Percentiles rank a stretch among this genome's conserved stretches.
Conservation (phyloP, 1,140 invertebrate species). For the Aphaenogaster floridana region DNA sequence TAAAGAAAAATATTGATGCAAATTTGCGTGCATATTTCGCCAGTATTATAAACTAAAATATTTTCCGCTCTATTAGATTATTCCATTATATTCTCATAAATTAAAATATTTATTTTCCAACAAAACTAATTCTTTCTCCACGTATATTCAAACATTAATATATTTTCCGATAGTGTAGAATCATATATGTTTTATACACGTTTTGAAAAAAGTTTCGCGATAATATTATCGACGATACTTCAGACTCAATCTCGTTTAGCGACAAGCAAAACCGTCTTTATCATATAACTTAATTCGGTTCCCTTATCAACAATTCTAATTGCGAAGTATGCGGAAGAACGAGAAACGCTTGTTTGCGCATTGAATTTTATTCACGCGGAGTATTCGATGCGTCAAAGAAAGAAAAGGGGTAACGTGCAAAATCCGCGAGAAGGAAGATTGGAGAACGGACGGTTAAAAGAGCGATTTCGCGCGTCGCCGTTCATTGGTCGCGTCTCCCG, state of each 20-base stretch:
- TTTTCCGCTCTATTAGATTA: background rate
- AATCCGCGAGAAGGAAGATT: slow-evolving; percentile 20
- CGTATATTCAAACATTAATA: background rate
- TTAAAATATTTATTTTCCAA: slow-evolving; percentile 7
- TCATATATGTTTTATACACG: too few relatives aligned
- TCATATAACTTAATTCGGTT: background rate
- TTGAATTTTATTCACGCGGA: slow-evolving; percentile 23
- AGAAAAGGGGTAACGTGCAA: background rate
- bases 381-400: background rate
- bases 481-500: slow-evolving; percentile 46
- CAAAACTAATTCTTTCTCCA: background rate
- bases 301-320: background rate
- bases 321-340: background rate
- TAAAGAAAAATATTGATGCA: background rate
- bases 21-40: background rate
- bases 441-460: slow-evolving; percentile 27
- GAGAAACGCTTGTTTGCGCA: background rate
- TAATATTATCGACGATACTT: background rate
- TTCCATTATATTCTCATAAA: background rate
- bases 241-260: background rate
- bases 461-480: slow-evolving; percentile 39
- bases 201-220: background rate
- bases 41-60: slow-evolving; percentile 10
- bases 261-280: background rate
- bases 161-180: background rate